These are phyloP conservation scores for Bothrops jararaca DNA, from an alignment of 2,113 vertebrate species.

Conservation along the genomic window DNA sequence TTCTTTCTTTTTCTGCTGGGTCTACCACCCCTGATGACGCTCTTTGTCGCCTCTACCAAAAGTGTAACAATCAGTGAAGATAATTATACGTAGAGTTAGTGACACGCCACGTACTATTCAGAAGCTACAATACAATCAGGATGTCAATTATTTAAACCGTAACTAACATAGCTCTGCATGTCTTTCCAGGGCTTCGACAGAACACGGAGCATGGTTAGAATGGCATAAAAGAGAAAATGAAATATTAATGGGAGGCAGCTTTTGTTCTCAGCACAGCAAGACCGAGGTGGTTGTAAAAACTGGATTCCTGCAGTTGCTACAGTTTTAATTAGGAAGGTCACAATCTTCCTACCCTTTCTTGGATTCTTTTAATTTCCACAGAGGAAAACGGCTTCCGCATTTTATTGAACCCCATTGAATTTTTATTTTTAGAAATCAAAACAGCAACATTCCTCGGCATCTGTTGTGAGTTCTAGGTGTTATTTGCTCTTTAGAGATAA, in stretches of 20 bases:
- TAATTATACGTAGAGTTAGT: slow-evolving; percentile 65
- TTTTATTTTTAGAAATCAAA: slow-evolving; percentile 83
- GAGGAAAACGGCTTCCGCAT: slow-evolving; percentile 83
- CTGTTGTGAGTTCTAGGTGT: slow-evolving; percentile 81
- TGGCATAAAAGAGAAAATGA: slow-evolving; percentile 90
- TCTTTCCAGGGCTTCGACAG: slow-evolving; percentile 74
- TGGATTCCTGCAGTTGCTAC: slow-evolving; percentile 82
- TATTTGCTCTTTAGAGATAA: slow-evolving; percentile 85
- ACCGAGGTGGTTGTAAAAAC: slow-evolving; percentile 79
- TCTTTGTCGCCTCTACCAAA: slow-evolving; percentile 33
- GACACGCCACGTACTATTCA: slow-evolving; percentile 61
- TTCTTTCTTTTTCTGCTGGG: slow-evolving; percentile 15
- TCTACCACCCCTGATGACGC: slow-evolving; percentile 40
- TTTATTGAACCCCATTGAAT: slow-evolving; percentile 84
- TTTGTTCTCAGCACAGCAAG: slow-evolving; percentile 85
- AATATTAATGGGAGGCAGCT: slow-evolving; percentile 93
- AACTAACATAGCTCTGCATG: slow-evolving; percentile 85
- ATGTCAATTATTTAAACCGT: slow-evolving; percentile 81
- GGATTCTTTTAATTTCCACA: slow-evolving; percentile 88
- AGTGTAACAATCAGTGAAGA: slow-evolving; percentile 56
- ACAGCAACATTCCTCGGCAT: slow-evolving; percentile 82
- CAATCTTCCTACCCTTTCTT: slow-evolving; percentile 81
- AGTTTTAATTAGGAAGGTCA: slow-evolving; percentile 90
- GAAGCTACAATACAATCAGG: slow-evolving; percentile 68
- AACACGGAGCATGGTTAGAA: slow-evolving; percentile 85